These are phyloP conservation scores for Aphyosemion australe DNA, from an alignment of 2,113 vertebrate species.

Conservation along the genomic window DNA sequence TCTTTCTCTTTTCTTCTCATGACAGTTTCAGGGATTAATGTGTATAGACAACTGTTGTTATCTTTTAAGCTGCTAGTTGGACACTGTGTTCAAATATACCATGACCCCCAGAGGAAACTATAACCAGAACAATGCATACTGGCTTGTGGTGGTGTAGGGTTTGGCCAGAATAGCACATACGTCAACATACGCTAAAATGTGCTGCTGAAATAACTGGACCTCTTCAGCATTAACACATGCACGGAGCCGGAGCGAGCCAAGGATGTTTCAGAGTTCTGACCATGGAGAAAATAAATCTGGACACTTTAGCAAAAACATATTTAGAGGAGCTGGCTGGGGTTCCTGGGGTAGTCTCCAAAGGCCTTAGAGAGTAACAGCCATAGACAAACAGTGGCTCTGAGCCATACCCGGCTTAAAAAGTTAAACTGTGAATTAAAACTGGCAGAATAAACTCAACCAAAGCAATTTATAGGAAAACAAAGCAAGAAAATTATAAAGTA, in stretches of 20 bases:
- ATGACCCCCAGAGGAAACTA: constrained; percentile 38
- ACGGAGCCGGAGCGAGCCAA: constrained; percentile 50
- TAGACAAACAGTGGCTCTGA: constrained; percentile 70
- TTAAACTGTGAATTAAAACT: constrained; percentile 57
- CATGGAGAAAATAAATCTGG: constrained; percentile 66
- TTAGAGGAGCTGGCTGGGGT: constrained; percentile 66
- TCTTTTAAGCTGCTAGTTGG: constrained; percentile 41
- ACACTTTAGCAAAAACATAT: constrained; percentile 68
- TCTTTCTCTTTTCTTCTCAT: background rate
- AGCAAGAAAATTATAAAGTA: constrained; percentile 58
- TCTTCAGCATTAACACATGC: constrained; percentile 70
- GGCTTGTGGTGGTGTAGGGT: constrained; percentile 35
- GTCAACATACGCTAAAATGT: constrained; percentile 73
- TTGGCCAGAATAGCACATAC: constrained; percentile 59
- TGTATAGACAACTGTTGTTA: constrained; percentile 34
- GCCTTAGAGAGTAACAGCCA: constrained; percentile 61
- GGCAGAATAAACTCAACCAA: constrained; percentile 41
- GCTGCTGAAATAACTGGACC: constrained; percentile 65
- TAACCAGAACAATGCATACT: constrained; percentile 53
- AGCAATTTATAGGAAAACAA: constrained; percentile 55
- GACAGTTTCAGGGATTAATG: constrained; percentile 14
- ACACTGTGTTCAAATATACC: constrained; percentile 45
- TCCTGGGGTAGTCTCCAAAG: constrained; percentile 55
- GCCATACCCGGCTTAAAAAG: constrained; percentile 62
- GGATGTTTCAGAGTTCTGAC: constrained; percentile 55